phyloP scores from a whole-genome alignment of 2,113 vertebrate genomes.

The Motacilla tschutschensis region DNA sequence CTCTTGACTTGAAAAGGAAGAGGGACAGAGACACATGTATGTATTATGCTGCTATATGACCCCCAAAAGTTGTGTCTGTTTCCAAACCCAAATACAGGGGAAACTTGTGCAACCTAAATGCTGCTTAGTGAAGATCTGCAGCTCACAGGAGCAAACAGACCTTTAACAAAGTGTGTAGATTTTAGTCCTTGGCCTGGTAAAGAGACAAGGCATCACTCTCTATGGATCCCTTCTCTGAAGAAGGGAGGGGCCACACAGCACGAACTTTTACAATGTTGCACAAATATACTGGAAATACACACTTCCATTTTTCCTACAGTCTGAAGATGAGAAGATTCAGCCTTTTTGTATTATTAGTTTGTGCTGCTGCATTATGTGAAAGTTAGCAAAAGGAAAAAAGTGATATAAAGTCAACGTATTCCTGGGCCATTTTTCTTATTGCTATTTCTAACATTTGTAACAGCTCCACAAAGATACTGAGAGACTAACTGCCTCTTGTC shows the following conservation, averaged over 20 bases:
- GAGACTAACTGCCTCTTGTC: neutral
- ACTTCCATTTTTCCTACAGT: neutral
- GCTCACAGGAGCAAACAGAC: rapidly evolving
- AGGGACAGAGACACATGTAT: neutral
- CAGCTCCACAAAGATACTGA: neutral
- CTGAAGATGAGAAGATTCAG: neutral
- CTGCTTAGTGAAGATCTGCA: neutral
- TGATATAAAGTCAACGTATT: neutral
- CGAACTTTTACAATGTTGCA: rapidly evolving
- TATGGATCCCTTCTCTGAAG: neutral
- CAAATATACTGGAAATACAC: neutral
- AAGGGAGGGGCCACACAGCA: neutral
- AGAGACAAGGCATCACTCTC: neutral
- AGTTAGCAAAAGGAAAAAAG: neutral
- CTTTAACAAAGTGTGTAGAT: neutral
- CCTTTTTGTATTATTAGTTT: neutral
- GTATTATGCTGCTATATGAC: neutral
- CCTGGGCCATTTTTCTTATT: neutral
- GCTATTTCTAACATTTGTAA: neutral
- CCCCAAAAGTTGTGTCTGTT: neutral
- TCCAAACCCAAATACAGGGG: neutral
- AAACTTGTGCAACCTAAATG: neutral
- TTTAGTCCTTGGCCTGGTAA: neutral
- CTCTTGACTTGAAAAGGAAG: neutral
- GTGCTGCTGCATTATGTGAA: neutral